Base-by-base conservation (phyloP, 2,888 invertebrate genomes). In the Caenorhabditis sinica region DNA sequence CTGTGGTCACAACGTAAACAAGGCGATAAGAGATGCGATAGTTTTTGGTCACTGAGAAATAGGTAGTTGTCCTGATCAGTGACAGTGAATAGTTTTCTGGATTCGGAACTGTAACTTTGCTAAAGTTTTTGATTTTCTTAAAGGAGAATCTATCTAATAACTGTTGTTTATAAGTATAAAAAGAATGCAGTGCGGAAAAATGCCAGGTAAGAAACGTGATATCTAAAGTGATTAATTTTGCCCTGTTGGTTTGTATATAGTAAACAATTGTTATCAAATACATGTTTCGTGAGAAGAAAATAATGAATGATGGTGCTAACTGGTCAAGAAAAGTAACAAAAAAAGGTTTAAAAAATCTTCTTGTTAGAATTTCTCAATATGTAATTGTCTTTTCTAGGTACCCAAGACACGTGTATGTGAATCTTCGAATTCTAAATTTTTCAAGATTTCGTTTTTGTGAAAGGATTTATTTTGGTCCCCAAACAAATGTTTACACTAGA, bases 201-300 rank as follows among this genome's bases (percentile, higher is more conserved):
- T 63, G 61, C 25, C 17, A 51, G 17, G 28, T 25, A 68, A 51
- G 28, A 68, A 68, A 68, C 36, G 51, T 68, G 68, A 68, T 68
- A 0, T 13, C 43, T 17, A 45, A 66, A 66, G 45, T 53, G 51
- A 69, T 53, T 69, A 40, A 40, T 36, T 53, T 40, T 69, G 69
- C 69, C 69, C 36, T 56, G 56, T 28, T 69, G 69, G 40, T 56
- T 69, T 17, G 28, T 28, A 43, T 56, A 49, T 60, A 45, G 76
- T 77, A 77, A 77, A 77, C 76, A 77, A 68, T 17, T 61, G 68
- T 69, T 77, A 77, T 77, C 76, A 36, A n/a, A 69, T 51, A 25
- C n/a, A 15, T 25, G 51, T 36, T 63, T 49, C 30, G 9, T 20
- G 28, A 61, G 49, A 63, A 40, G 45, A 49, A 51, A 61, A 51